Evolutionary conservation across 2,113 vertebrate species (phyloP).

Genomic region (Hydropotes inermis): DNA sequence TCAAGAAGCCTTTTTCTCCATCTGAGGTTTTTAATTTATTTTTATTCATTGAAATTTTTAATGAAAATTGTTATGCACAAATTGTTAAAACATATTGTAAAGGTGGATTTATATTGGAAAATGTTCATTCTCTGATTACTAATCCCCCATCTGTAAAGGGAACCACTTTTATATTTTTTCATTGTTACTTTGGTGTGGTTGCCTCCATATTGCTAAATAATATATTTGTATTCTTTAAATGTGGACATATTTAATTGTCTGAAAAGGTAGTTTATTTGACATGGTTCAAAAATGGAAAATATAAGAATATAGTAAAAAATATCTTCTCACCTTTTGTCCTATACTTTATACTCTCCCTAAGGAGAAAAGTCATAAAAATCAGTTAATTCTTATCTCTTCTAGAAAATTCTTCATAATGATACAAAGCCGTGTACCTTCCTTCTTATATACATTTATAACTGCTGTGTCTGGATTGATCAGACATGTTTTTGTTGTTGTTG

Average conservation of each 20-base stretch:
- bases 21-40: not conserved
- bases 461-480: not conserved
- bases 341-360: not conserved
- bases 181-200: not conserved
- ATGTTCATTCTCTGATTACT: not conserved
- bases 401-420: not conserved
- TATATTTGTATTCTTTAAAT: constrained; percentile 6
- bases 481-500: not conserved
- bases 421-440: not conserved
- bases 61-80: not conserved
- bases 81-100: not conserved
- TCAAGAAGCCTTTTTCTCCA: not conserved
- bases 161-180: not conserved
- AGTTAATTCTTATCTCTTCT: not conserved
- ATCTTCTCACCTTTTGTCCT: not conserved
- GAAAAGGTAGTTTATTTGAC: not conserved
- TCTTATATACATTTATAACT: not conserved
- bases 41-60: not conserved
- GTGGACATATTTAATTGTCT: not conserved
- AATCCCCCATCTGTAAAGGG: not conserved
- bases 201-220: not conserved
- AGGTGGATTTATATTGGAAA: not conserved
- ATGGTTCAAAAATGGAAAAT: not conserved
- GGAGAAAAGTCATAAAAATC: not conserved
- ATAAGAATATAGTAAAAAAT: not conserved